These are phyloP conservation scores for Metellina segmentata DNA, from an alignment of 2,888 invertebrate species.

Conservation along the genomic window DNA sequence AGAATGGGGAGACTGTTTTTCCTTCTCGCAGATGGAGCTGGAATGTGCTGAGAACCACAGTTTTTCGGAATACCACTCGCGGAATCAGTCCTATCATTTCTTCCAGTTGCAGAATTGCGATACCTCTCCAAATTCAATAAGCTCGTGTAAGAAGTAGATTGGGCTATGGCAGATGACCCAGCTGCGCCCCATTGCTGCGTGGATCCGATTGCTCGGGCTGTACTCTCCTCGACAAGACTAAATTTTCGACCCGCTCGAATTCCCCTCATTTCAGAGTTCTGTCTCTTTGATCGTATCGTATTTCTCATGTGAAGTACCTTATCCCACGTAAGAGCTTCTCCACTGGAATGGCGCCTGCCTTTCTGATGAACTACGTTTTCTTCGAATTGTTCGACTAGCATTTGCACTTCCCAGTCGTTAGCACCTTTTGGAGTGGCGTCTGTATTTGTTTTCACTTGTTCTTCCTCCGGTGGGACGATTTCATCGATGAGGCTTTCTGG, in stretches of 20 bases:
- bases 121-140: conserved; percentile 37
- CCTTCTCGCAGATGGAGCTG: conserved; percentile 5
- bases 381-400: conserved; percentile 88
- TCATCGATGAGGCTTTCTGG: conserved; percentile 53
- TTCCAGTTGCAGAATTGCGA: background rate
- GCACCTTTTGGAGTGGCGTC: conserved; percentile 14
- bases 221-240: conserved; percentile 63
- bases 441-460: background rate
- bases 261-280: background rate
- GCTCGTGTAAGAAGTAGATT: conserved; percentile 61
- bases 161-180: conserved; percentile 11
- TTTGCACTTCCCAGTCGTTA: conserved; percentile 87
- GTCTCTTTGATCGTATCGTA: background rate
- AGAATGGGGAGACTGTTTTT: conserved; percentile 61
- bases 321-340: conserved; percentile 59
- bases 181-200: conserved; percentile 10
- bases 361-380: conserved; percentile 78
- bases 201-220: background rate
- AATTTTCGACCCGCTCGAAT: conserved; percentile 49
- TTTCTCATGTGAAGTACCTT: conserved; percentile 54
- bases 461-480: conserved; percentile 18
- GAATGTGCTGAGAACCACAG: background rate
- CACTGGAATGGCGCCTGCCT: conserved; percentile 61
- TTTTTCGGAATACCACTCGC: background rate
- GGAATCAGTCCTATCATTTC: background rate